phyloP scores from a whole-genome alignment of 2,113 vertebrate species.

The Noturus placidus region DNA sequence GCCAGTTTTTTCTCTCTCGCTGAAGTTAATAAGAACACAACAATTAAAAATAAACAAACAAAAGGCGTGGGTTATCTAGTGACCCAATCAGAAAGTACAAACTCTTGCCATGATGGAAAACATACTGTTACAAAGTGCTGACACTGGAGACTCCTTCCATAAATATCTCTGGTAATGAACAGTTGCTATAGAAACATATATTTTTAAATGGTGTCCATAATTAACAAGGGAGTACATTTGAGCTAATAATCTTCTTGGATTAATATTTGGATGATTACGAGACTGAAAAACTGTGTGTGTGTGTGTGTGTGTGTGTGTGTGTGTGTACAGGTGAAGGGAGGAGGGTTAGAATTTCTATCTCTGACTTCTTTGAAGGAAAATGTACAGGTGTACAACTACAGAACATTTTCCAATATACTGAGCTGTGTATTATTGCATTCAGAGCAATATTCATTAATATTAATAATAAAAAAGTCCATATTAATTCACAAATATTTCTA shows the following conservation, averaged over 20 bases:
- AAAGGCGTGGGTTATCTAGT: not conserved
- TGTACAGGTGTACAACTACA: too few relatives aligned
- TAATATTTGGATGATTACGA: not conserved
- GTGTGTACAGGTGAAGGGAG: too few relatives aligned
- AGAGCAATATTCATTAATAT: too few relatives aligned
- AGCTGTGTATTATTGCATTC: too few relatives aligned
- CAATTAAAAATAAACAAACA: not conserved
- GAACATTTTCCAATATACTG: too few relatives aligned
- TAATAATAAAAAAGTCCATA: too few relatives aligned
- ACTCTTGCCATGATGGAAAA: not conserved
- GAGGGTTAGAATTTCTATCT: too few relatives aligned
- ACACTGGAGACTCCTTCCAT: not conserved
- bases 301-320: not conserved
- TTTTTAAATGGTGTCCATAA: too few relatives aligned
- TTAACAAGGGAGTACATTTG: not conserved
- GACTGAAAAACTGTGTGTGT: not conserved
- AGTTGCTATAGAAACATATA: not conserved
- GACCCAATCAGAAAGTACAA: not conserved
- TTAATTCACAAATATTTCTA: too few relatives aligned
- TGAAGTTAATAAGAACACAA: too few relatives aligned
- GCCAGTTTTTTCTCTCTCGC: not conserved
- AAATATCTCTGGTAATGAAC: not conserved
- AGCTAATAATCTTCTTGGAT: not conserved
- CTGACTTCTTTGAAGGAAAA: too few relatives aligned
- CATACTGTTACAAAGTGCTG: not conserved